Evolutionary conservation across 2,113 vertebrate species (phyloP), one percentile per base, ranked within the genome.

Genomic region (Cephalopterus ornatus): DNA sequence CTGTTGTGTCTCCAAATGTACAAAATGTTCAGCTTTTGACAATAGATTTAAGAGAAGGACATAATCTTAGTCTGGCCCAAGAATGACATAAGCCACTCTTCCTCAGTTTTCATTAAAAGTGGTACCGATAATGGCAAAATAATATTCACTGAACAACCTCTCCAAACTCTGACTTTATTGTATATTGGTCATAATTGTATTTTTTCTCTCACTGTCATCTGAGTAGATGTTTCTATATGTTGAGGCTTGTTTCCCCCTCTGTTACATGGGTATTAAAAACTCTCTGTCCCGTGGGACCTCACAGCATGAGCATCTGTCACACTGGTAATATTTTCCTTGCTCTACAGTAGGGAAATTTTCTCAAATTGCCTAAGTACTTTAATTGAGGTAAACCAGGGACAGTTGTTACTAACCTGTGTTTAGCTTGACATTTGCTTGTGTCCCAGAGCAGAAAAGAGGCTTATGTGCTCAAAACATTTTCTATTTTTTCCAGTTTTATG

Each of bases 111-210:
- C 71, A 39, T 67, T 61, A 52, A 35, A 67, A 75, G 3, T 55
- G 2, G 1, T 42, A 47, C 7, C 32, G 35, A 56, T 62, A 32
- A 70, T 50, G 18, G 12, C 11, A 73, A 93, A 90, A 61, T 76
- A 24, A 41, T 76, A 90, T 88, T 47, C 32, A 37, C 18, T 35
- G 12, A 44, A 13, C 2, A 22, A 35, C 9, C 2, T 68, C 11
- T 79, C 27, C 16, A 47, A 72, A 52, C 4, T 16, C 15, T 56
- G 41, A 5, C 83, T 93, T 72, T 47, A 44, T 53, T 80, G 9
- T 8, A 11, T 32, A 11, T 56, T 80, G 41, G n/a, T 41, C 0
- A 0, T 15, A 84, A 26, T 1, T 0, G 0, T 2, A 9, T 33
- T 28, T 79, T 67, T 77, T 73, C 9, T 71, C 37, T 33, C 8